A percentile compares a stretch with the other conserved stretches of the same genome.
These are phyloP conservation scores for Notiomystis cincta DNA, from an alignment of 2,113 vertebrate species.

Conservation along the genomic window DNA sequence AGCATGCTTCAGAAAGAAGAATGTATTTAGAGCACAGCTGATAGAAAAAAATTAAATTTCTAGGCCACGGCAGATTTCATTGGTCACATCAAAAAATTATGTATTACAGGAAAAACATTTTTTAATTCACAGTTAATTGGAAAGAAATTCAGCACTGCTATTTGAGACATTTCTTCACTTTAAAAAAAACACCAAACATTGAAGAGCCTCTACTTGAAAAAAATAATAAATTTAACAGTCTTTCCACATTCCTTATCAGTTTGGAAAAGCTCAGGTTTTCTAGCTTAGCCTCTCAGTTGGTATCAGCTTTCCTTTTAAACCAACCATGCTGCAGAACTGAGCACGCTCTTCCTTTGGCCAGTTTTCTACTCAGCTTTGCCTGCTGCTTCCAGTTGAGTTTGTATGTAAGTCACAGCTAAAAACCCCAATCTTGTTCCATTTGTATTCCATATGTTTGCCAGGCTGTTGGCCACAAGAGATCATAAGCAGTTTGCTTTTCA, in stretches of 20 bases:
- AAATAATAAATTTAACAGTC: background rate
- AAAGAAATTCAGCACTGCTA: background rate
- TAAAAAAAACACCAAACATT: background rate
- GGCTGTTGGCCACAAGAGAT: background rate
- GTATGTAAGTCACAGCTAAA: background rate
- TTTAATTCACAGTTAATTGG: background rate
- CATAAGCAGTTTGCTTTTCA: background rate
- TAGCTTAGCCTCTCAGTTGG: background rate
- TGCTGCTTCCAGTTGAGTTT: background rate
- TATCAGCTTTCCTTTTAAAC: background rate
- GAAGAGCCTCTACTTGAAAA: background rate
- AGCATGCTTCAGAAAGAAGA: background rate
- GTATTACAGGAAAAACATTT: background rate
- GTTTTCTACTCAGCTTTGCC: slow-evolving; percentile 2
- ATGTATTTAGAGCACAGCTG: background rate
- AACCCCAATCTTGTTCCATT: background rate
- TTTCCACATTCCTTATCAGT: background rate
- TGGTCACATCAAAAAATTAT: background rate
- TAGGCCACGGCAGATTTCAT: background rate
- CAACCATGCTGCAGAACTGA: background rate
- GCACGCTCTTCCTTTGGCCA: background rate
- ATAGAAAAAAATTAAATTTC: background rate
- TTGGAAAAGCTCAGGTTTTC: background rate
- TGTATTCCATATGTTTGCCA: slow-evolving; percentile 3
- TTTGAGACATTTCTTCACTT: background rate